Evolutionary conservation across 2,888 invertebrate species (phyloP), one percentile per base, ranked within the genome.

Genomic region (Lissocephala sabroskyi): DNA sequence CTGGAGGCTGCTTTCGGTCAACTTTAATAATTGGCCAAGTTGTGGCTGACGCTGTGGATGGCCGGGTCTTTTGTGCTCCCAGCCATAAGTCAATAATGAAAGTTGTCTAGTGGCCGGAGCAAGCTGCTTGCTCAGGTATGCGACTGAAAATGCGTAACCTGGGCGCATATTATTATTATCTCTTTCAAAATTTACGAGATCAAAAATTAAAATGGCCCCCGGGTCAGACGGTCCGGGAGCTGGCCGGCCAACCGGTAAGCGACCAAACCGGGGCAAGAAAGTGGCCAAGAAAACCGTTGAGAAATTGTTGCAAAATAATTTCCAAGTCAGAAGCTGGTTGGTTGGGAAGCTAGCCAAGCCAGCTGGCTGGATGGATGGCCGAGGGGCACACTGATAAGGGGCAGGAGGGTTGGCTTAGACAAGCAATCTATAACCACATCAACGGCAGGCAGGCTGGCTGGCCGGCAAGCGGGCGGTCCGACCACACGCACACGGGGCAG

Each of bases 171-270:
- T 77, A 77, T 71, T 65, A 78, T 78, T 73, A 78, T 78, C 73
- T 75, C 62, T 66, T 71, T 71, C 62, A 66, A 71, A 73, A 75
- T 73, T 75, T 73, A 78, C 76, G 79, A 78, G 78, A 78, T 75
- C 64, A 78, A 75, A 76, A 78, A 73, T 78, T 78, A 73, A 73
- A 73, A 78, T 71, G 62, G 62, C 60, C 73, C 76, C 56, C 55
- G 52, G 59, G 73, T 60, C 30, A 41, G 18, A 16, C 10, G 28
- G 23, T 3, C 36, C 28, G 29, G n/a, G n/a, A 29, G 32, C 14
- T 41, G 11, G 29, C 1, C 7, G 1, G 29, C 10, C 5, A 5
- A 30, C 40, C 29, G 1, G 49, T 10, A 32, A 26, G 29, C 13
- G 13, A 26, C 28, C 9, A 19, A 41, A 36, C 28, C 9, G 42